Conservation (phyloP, 2,113 vertebrate genomes). For the Saimiri boliviensis region DNA sequence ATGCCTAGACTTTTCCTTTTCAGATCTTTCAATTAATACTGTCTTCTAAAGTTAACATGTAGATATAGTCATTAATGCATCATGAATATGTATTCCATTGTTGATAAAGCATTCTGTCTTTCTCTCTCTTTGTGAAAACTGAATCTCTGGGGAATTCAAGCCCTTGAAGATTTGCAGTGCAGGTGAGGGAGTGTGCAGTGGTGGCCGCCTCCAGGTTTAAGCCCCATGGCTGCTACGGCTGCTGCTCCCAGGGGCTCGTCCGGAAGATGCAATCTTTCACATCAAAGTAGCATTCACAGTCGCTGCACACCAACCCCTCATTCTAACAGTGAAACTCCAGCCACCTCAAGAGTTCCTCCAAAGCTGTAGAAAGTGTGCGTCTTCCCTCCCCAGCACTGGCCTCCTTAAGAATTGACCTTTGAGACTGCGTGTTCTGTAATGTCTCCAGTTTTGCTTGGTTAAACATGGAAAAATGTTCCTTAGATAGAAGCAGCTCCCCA, state of each 20-base stretch:
- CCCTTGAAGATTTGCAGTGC: background rate
- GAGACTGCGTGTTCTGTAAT: slow-evolving; percentile 48
- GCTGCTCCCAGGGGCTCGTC: background rate
- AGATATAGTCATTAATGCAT: background rate
- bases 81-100: background rate
- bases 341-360: background rate
- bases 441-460: slow-evolving; percentile 62
- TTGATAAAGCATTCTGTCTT: background rate
- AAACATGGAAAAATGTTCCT: slow-evolving; percentile 62
- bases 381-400: background rate
- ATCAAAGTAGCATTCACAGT: background rate
- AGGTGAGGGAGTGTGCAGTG: background rate
- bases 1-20: background rate
- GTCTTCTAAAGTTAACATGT: background rate
- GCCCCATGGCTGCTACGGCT: rapidly evolving
- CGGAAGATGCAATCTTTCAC: background rate
- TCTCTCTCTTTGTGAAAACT: background rate
- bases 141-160: background rate
- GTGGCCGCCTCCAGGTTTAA: background rate
- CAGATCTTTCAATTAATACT: background rate
- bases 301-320: background rate
- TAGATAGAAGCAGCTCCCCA: slow-evolving; percentile 28
- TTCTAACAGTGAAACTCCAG: background rate
- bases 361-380: rapidly evolving
- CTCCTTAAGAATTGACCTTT: slow-evolving; percentile 53